Conservation (phyloP, 2,888 invertebrate genomes). For the Pseudococcus jackbeardsleyi region DNA sequence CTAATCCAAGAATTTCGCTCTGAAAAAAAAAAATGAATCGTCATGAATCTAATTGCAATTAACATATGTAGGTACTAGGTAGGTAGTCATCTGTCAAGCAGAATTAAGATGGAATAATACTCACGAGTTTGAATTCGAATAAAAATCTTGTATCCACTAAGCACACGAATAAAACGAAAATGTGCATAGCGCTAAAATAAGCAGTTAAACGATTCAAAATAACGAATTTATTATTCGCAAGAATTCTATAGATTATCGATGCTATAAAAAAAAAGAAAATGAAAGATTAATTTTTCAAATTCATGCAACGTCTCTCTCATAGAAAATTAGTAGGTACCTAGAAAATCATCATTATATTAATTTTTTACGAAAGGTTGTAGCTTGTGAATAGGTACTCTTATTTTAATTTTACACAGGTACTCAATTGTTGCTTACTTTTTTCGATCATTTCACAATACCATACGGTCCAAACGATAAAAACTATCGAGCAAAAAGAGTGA, state of each 20-base stretch:
- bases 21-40: background rate
- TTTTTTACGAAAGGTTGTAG: no score
- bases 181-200: background rate
- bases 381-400: no score
- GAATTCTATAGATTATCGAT: background rate
- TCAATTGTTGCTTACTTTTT: slow-evolving; percentile 9
- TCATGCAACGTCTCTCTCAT: no score
- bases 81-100: no score
- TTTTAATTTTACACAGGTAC: no score
- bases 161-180: background rate
- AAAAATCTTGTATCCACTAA: background rate
- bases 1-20: background rate
- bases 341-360: no score
- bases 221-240: background rate
- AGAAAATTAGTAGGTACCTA: no score
- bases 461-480: background rate
- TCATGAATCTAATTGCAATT: no score
- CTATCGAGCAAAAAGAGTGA: background rate
- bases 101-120: background rate
- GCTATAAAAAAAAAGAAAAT: background rate
- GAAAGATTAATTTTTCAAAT: no score
- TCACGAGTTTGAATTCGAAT: background rate
- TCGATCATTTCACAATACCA: background rate
- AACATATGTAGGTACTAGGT: background rate
- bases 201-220: background rate